These are phyloP conservation scores for Phortica okadai DNA, from an alignment of 2,888 invertebrate species.

Conservation along the genomic window DNA sequence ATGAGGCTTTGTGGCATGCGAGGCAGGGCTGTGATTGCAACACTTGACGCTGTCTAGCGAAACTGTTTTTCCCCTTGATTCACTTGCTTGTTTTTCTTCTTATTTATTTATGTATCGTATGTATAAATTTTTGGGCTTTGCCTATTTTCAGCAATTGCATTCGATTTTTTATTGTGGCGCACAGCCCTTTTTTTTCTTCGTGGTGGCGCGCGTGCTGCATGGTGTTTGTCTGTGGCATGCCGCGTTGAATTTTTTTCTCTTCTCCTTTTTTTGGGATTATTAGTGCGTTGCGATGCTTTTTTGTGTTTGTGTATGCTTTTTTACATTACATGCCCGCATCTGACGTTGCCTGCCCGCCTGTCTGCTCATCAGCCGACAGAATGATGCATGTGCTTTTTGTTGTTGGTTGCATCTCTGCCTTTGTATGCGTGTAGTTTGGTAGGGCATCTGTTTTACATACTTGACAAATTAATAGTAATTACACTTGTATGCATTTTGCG, in stretches of 20 bases:
- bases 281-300: not conserved
- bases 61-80: not conserved
- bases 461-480: conserved; percentile 70
- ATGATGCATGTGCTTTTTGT: not conserved
- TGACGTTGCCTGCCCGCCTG: not conserved
- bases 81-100: too few species aligned
- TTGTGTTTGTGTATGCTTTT: not conserved
- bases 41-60: not conserved
- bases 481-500: conserved; percentile 36
- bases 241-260: not conserved
- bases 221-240: not conserved
- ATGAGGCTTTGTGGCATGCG: not conserved
- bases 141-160: not conserved
- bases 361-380: not conserved
- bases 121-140: not conserved
- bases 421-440: not conserved
- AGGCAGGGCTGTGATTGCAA: not conserved
- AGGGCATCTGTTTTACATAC: conserved; percentile 68
- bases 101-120: too few species aligned
- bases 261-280: not conserved
- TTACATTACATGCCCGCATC: not conserved
- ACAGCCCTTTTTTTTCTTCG: not conserved
- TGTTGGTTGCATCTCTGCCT: not conserved
- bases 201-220: not conserved
- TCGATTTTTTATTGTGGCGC: not conserved